Conservation (phyloP, 2,888 invertebrate genomes). For the Podotricha telesiphe region DNA sequence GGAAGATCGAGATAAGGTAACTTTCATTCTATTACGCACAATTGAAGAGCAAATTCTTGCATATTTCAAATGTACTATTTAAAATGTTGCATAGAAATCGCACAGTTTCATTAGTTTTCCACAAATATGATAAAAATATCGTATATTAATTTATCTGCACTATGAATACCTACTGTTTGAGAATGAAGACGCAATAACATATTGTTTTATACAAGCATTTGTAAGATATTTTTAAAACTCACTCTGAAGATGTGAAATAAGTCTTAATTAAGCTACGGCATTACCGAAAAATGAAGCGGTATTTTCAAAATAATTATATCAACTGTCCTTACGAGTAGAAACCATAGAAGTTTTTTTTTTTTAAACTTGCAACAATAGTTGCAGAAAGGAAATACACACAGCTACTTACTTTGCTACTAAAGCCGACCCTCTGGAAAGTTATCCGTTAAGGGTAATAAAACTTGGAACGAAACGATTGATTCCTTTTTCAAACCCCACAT, state of each 20-base stretch:
- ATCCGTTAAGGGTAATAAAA: slow-evolving; percentile 42
- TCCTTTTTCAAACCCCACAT: slow-evolving; percentile 44
- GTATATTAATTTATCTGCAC: too few relatives aligned
- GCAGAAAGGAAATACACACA: slow-evolving; percentile 11
- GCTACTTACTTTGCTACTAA: slow-evolving; percentile 16
- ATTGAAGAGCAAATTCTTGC: slow-evolving; percentile 57
- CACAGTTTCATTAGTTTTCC: not conserved
- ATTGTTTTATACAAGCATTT: too few relatives aligned
- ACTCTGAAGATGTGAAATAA: too few relatives aligned
- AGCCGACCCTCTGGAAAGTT: slow-evolving; percentile 32
- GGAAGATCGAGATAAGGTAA: slow-evolving; percentile 73
- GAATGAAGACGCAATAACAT: too few relatives aligned
- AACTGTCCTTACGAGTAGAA: too few relatives aligned
- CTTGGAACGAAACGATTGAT: slow-evolving; percentile 40
- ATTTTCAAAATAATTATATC: too few relatives aligned
- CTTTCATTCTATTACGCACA: slow-evolving; percentile 78
- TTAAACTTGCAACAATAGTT: slow-evolving; percentile 1
- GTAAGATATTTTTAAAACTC: too few relatives aligned
- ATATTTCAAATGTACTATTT: not conserved
- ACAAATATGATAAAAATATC: too few relatives aligned
- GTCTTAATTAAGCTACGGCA: too few relatives aligned
- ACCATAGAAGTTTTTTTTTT: not conserved
- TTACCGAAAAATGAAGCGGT: too few relatives aligned
- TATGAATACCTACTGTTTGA: too few relatives aligned
- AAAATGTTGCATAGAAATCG: not conserved